Base-by-base conservation (phyloP, 2,113 vertebrate genomes). In the Python bivittatus region DNA sequence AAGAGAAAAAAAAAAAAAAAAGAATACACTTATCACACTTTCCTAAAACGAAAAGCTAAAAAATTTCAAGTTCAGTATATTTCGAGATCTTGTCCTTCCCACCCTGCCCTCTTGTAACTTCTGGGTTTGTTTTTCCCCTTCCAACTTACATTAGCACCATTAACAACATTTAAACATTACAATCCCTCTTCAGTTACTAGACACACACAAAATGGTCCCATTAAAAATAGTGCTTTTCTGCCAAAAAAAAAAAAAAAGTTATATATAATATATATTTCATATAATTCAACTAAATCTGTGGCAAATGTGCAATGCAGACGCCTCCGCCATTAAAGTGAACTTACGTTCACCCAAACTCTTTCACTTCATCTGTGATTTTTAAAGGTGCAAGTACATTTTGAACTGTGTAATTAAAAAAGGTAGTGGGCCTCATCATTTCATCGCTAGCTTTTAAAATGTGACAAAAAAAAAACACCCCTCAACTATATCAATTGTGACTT, bases 1-100 rank as follows among this genome's bases (percentile, higher is more conserved):
- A 97, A 97, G 97, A 97, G 95, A 97, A 97, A 97, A 97, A 96
- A 97, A 96, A 58, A 52, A 61, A 61, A 52, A 88, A 85, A 84
- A 84, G 72, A 92, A 97, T 96, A 96, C 95, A 96, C 96, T 96
- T 96, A 96, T 97, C 97, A 97, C 96, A 97, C 97, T 97, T 97
- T 97, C 97, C 97, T 97, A 97, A 97, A 97, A 97, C 97, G 97
- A 97, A 97, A 97, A 97, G 97, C 96, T 97, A 97, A 96, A 89
- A 79, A 95, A 96, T 97, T 97, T 97, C 97, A 97, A 97, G 97
- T 97, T 97, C 97, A 97, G 94, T 97, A 96, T 79, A 42, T 79
- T 96, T 97, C 93, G 92, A 95, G 96, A 96, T 97, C 97, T 97
- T 96, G 95, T 97, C 95, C 96, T 97, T 97, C 96, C 96, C 94